phyloP scores from a whole-genome alignment of 2,797 vertebrate species.

The Parambassis ranga region DNA sequence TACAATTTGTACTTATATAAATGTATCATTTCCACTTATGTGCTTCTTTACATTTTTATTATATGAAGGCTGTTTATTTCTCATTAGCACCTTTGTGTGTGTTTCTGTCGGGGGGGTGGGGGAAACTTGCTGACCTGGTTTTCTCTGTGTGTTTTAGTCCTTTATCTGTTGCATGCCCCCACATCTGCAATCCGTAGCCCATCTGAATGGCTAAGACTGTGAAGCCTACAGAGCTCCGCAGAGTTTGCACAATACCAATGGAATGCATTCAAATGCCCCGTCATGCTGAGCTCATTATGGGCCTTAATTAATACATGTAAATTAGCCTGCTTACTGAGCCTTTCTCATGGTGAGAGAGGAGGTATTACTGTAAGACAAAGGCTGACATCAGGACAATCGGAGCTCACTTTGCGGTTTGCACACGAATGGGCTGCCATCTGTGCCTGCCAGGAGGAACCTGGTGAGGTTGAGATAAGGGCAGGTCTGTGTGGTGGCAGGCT shows the following conservation, averaged over 20 bases:
- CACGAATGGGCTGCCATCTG: conserved; percentile 81
- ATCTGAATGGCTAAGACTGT: conserved; percentile 51
- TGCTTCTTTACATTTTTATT: conserved; percentile 49
- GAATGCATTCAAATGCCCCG: conserved; percentile 77
- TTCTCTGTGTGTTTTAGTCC: conserved; percentile 57
- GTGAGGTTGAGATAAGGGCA: conserved; percentile 70
- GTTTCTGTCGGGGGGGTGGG: conserved; percentile 20
- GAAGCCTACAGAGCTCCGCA: conserved; percentile 52
- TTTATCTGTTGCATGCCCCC: conserved; percentile 53
- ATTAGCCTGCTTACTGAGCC: conserved; percentile 71
- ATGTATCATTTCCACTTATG: conserved; percentile 52
- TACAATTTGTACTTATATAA: conserved; percentile 58
- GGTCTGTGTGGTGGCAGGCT: conserved; percentile 31
- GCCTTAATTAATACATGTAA: conserved; percentile 84
- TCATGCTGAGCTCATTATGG: conserved; percentile 79
- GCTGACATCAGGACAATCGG: conserved; percentile 71
- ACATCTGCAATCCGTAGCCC: conserved; percentile 47
- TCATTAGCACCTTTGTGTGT: conserved; percentile 56
- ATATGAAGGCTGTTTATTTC: conserved; percentile 40
- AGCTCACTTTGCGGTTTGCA: conserved; percentile 78
- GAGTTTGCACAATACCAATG: conserved; percentile 79
- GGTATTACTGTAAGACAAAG: conserved; percentile 70
- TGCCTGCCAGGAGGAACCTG: conserved; percentile 57
- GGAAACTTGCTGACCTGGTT: conserved; percentile 31
- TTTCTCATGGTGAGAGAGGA: conserved; percentile 70